Evolutionary conservation across 2,888 invertebrate species (phyloP), one percentile per base, ranked within the genome.

Genomic region (Eupeodes latifasciatus): DNA sequence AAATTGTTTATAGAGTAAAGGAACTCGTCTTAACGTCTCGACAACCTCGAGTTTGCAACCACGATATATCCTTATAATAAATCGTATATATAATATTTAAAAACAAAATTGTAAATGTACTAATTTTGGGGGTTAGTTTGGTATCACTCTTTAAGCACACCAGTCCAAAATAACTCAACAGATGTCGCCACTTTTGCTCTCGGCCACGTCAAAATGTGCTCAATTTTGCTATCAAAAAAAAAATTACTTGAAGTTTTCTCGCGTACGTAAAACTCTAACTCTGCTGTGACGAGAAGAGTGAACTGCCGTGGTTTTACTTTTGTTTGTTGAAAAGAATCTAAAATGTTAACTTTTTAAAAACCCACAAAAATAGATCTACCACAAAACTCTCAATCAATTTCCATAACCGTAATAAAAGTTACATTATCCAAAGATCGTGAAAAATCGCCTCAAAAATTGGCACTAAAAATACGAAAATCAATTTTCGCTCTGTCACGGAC

Each of bases 171-270:
- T 12, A 51, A 69, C 47, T n/a, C 64, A 6, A 74, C 16, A 89
- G 89, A 89, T 85, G 89, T 36, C 89, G 51, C 75, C 53, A 4
- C 2, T 1, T 62, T 61, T 71, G 34, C 4, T 53, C 44, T 47
- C 85, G 85, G 89, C 89, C 89, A 89, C 89, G 89, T 89, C 89
- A 89, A 89, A 89, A 66, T 89, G 81, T 89, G 88, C 88, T 71
- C 85, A 88, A 74, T 88, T 87, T 78, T 44, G 55, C 74, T 11
- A 53, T 69, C 36, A 80, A 64, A 75, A 66, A 75, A 83, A 74
- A 78, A 85, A 19, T 85, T 81, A 81, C 81, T 85, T 88, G 78
- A 88, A 88, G 88, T 88, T 88, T 88, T 88, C 87, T 84, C 69
- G 53, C 47, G 61, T 49, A 51, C 80, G 71, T 84, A 64, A 85